Evolutionary conservation across 30 jellyfish, hydroid and myxozoan species (phyloP).

Genomic region (Aurelia sp.): DNA sequence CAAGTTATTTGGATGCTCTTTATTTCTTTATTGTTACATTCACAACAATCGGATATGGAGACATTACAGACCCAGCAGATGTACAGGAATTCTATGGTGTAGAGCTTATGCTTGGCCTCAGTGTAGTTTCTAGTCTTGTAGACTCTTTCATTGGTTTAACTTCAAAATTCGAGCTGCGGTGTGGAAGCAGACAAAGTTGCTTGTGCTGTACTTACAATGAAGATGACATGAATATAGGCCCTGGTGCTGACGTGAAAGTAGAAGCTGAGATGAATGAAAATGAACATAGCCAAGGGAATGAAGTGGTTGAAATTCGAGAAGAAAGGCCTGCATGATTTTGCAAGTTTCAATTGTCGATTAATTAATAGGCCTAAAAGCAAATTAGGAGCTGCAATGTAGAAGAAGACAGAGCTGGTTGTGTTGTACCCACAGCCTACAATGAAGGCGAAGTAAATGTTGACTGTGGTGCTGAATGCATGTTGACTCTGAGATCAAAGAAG

Average conservation of each 20-base stretch:
- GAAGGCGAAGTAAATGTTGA: conserved; percentile 5
- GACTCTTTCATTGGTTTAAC: conserved; percentile 27
- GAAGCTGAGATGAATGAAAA: too few relatives aligned
- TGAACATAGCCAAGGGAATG: too few relatives aligned
- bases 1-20: conserved; percentile 7
- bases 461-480: too few relatives aligned
- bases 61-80: conserved; percentile 43
- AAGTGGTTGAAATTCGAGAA: too few relatives aligned
- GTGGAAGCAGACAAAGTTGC: not conserved
- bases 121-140: conserved; percentile 38
- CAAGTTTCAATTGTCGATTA: not conserved
- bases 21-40: conserved; percentile 34
- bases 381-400: not conserved
- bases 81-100: not conserved
- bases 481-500: too few relatives aligned
- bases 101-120: conserved; percentile 21
- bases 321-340: too few relatives aligned
- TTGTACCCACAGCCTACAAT: not conserved
- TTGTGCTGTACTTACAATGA: conserved; percentile 17
- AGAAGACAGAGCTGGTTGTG: not conserved
- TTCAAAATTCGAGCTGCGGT: conserved; percentile 5
- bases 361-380: not conserved
- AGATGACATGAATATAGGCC: not conserved
- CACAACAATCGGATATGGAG: conserved; percentile 62
- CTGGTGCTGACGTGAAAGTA: not conserved